phyloP scores from a whole-genome alignment of 2,888 invertebrate species.

The Orgyia antiqua region DNA sequence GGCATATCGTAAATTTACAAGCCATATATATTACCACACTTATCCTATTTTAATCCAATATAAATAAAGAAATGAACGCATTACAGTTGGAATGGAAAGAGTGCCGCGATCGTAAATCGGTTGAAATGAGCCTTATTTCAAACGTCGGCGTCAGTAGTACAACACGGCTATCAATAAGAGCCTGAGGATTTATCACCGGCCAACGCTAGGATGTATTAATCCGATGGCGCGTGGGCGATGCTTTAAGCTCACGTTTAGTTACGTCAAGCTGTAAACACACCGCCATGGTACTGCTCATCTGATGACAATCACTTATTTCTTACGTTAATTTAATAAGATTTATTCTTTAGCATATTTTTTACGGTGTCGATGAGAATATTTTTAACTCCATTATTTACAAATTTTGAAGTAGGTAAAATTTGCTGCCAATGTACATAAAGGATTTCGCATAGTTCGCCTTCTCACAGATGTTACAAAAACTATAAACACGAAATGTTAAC shows the following conservation, averaged over 20 bases:
- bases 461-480: too few relatives aligned
- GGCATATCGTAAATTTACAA: neutral
- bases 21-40: conserved; percentile 11
- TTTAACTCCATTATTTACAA: too few relatives aligned
- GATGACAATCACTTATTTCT: conserved; percentile 4
- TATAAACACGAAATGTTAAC: too few relatives aligned
- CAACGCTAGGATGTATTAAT: conserved; percentile 36
- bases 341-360: too few relatives aligned
- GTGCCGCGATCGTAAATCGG: conserved; percentile 25
- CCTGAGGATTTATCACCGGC: conserved; percentile 33
- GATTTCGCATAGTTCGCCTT: too few relatives aligned
- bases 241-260: conserved; percentile 27
- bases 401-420: too few relatives aligned
- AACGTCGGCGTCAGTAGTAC: conserved; percentile 23
- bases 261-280: conserved; percentile 19
- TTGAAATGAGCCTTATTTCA: conserved; percentile 29
- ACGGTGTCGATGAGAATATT: too few relatives aligned
- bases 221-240: conserved; percentile 28
- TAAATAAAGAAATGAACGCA: conserved; percentile 12
- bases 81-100: conserved; percentile 15
- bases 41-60: conserved; percentile 16
- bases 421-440: too few relatives aligned
- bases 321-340: too few relatives aligned
- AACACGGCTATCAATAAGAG: conserved; percentile 35
- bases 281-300: conserved; percentile 10